These are phyloP conservation scores for Neomonachus schauinslandi DNA, from an alignment of 2,113 vertebrate genomes.

Conservation along the genomic window DNA sequence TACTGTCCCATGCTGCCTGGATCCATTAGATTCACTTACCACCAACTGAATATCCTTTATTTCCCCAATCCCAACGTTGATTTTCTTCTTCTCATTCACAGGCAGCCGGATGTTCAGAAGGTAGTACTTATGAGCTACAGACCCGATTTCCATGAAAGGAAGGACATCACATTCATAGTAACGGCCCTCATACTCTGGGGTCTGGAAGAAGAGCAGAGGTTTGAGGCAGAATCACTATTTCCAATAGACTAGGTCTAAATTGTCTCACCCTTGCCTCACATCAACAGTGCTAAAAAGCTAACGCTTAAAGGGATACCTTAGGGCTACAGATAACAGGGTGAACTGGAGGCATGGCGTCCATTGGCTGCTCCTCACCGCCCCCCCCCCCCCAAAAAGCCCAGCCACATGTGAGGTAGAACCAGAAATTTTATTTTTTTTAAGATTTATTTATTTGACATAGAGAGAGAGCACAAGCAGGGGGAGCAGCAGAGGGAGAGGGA, in stretches of 20 bases:
- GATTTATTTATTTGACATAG: neutral
- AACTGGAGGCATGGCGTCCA: neutral
- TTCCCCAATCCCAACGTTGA: conserved; percentile 96
- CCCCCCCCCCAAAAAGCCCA: neutral
- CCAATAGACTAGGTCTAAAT: neutral
- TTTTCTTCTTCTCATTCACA: conserved; percentile 93
- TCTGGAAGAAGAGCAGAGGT: conserved; percentile 83
- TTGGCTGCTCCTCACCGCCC: fast-evolving
- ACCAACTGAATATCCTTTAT: conserved; percentile 96
- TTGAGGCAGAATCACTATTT: neutral
- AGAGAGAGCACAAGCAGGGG: neutral
- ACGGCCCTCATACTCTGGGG: conserved; percentile 92
- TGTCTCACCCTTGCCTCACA: neutral
- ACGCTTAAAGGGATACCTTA: neutral
- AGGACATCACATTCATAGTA: conserved; percentile 95
- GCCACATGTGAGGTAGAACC: neutral
- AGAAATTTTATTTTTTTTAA: neutral
- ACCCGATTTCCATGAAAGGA: conserved; percentile 98
- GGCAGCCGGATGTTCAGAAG: conserved; percentile 97
- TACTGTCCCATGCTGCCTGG: too few relatives aligned
- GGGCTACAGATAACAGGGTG: neutral
- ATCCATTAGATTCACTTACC: conserved; percentile 83
- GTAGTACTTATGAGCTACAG: conserved; percentile 97
- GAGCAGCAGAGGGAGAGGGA: neutral
- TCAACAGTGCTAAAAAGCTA: neutral